A percentile compares a stretch with the other conserved stretches of the same genome.
phyloP scores from a whole-genome alignment of 2,797 vertebrate species.

The Lates japonicus region DNA sequence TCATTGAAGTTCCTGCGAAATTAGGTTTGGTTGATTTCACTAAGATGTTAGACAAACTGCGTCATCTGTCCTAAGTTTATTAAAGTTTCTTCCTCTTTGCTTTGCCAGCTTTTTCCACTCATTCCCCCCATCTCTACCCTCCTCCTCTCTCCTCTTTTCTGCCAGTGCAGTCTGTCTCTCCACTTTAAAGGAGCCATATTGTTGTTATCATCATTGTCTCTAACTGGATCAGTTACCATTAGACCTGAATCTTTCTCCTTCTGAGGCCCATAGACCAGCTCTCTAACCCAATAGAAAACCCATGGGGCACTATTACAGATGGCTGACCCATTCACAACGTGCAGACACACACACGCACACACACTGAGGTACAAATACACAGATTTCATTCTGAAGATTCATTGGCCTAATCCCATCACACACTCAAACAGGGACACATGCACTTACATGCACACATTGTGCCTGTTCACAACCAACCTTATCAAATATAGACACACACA shows the following conservation, averaged over 20 bases:
- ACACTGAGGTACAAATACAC: conserved; percentile 59
- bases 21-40: conserved; percentile 8
- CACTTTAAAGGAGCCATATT: conserved; percentile 81
- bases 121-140: neutral
- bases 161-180: conserved; percentile 62
- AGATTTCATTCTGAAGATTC: conserved; percentile 83
- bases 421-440: conserved; percentile 68
- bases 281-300: conserved; percentile 84
- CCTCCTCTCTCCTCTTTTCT: conserved; percentile 32
- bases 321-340: conserved; percentile 70
- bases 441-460: conserved; percentile 66
- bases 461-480: conserved; percentile 54
- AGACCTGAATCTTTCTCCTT: conserved; percentile 83
- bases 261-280: conserved; percentile 77
- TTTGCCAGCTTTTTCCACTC: conserved; percentile 20
- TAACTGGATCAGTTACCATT: conserved; percentile 85
- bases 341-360: conserved; percentile 29
- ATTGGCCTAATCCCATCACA: conserved; percentile 80
- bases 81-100: conserved; percentile 31
- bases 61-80: conserved; percentile 30
- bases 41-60: neutral
- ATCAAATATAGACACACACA: conserved; percentile 57
- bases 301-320: conserved; percentile 80
- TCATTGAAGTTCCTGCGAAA: conserved; percentile 1
- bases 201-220: conserved; percentile 81